Percentiles rank a stretch among this genome's conserved stretches.
Evolutionary conservation across 2,113 vertebrate genomes (phyloP).

Genomic region (Microtus pennsylvanicus): DNA sequence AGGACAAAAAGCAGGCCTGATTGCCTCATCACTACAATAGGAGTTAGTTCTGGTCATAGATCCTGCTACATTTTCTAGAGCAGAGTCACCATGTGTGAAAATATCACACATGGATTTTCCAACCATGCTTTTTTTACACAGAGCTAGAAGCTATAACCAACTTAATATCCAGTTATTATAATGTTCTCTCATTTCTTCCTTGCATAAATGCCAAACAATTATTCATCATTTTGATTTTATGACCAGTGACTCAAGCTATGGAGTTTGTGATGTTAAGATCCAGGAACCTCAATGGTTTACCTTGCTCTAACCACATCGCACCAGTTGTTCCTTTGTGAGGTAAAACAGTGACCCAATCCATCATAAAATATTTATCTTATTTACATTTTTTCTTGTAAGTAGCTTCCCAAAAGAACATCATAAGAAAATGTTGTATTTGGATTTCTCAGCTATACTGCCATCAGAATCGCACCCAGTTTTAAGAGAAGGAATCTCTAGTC

Average conservation of each 20-base stretch:
- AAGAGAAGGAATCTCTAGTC: slow-evolving; percentile 11
- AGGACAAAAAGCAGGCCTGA: no score
- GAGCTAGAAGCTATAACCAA: neutral
- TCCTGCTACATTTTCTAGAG: neutral
- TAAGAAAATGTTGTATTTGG: neutral
- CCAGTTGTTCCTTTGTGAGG: neutral
- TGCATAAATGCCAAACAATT: neutral
- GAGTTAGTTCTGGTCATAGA: neutral
- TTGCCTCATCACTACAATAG: no score
- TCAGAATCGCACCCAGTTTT: neutral
- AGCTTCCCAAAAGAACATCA: slow-evolving; percentile 6
- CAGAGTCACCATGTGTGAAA: neutral
- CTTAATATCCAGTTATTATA: neutral
- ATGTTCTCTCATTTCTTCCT: neutral
- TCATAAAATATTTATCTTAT: neutral
- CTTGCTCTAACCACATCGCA: rapidly evolving
- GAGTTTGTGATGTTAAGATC: neutral
- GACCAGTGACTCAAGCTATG: neutral
- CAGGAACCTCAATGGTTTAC: neutral
- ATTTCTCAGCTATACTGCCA: neutral
- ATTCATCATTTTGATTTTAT: neutral
- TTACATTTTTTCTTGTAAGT: neutral
- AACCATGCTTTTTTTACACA: rapidly evolving
- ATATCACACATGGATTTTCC: neutral
- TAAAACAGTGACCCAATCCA: neutral